phyloP scores from a whole-genome alignment of 2,797 vertebrate genomes.

The Antrozous pallidus region DNA sequence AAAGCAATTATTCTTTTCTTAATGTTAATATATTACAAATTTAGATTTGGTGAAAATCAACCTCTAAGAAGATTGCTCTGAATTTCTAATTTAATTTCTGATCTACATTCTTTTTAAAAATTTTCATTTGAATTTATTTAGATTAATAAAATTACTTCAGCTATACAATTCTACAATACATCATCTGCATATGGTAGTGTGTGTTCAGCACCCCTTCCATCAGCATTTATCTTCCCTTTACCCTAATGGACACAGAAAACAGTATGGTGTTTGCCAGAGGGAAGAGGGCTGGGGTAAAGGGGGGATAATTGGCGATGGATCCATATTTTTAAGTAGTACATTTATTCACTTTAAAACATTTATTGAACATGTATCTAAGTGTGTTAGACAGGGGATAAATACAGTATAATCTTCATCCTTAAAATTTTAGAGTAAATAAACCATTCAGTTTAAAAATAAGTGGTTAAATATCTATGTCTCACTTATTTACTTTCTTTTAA shows the following conservation, averaged over 20 bases:
- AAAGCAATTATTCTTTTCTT: neutral
- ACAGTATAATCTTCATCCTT: neutral
- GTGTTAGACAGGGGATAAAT: neutral
- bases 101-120: neutral
- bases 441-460: slow-evolving; percentile 7
- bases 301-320: neutral
- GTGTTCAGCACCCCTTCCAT: neutral
- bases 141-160: neutral
- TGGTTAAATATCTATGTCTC: neutral
- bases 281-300: neutral
- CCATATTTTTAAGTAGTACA: neutral
- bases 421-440: slow-evolving; percentile 27
- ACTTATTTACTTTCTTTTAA: slow-evolving; percentile 7
- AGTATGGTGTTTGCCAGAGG: neutral
- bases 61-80: neutral
- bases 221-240: neutral
- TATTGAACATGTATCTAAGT: neutral
- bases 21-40: neutral
- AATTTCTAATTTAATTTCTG: slow-evolving; percentile 40
- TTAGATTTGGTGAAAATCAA: neutral
- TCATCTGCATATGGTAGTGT: neutral
- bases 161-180: neutral
- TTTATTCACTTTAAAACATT: neutral
- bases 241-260: neutral
- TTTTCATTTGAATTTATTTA: neutral